Base-by-base conservation (phyloP, 2,797 vertebrate genomes). In the Molossus alvarezi region DNA sequence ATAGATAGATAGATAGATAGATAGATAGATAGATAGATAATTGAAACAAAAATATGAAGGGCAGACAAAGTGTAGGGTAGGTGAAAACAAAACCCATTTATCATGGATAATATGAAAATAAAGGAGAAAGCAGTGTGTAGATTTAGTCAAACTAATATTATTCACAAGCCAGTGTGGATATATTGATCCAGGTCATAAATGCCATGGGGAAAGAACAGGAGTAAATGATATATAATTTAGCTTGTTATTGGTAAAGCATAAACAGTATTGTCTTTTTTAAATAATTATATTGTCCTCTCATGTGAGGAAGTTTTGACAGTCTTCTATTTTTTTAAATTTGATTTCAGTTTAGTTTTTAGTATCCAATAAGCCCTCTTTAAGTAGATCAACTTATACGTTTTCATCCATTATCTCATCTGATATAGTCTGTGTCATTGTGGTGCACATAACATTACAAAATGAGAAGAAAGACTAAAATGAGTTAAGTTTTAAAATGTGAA, bases 401-500 rank as follows among this genome's bases (percentile, higher is more conserved):
- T 80, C 79, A 93, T 84, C 76, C 51, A 95, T 91, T 93, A 84
- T 88, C 75, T 93, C 95, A 60, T 93, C 90, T 84, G 55, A 72
- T 72, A 76, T 3, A 84, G 23, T 85, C 48, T 90, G 64, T 84
- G 25, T 84, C 80, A 91, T 3, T 81, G n/a, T 41, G 87, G 81
- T n/a, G 11, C 2, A 45, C 60, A 93, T 51, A 93, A 18, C 62
- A 67, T 21, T 77, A 13, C 57, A 48, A 62, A 81, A 92, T 84
- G 76, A 94, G 92, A 91, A 90, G 25, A 94, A 91, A 90, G 25
- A 57, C 62, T 87, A 60, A 91, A 93, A 76, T 80, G 53, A 79
- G 83, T 55, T 89, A 87, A 97, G 14, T 65, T 64, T 98, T 97
- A 97, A 96, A 97, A 82, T 95, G 92, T 95, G 58, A 97, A 93